Evolutionary conservation across 1,140 invertebrate genomes (phyloP), one percentile per base, ranked within the genome.

Genomic region (Heterodera carotae): DNA sequence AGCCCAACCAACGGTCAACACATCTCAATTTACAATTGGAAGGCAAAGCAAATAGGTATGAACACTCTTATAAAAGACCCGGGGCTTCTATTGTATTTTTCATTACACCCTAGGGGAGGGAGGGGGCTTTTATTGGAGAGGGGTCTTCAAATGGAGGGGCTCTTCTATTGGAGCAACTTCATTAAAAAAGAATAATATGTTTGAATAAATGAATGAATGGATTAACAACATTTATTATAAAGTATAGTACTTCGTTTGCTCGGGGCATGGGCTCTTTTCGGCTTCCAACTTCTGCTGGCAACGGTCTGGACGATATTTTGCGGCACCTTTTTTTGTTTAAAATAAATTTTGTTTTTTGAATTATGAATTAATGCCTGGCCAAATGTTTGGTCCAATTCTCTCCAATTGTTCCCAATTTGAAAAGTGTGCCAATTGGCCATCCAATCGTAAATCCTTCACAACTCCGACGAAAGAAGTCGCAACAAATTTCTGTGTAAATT

Each of bases 371-470:
- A 56, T n/a, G n/a, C 85, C 85, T 25, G 86, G 80, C 48, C 75
- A 27, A 53, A 86, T 83, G 53, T 76, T 69, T 15, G 29, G 43
- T 18, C 86, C 86, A 64, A 81, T 64, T 64, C 79, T 76, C 36
- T 86, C 86, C n/a, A 85, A 53, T 18, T 74, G 60, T 34, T 85
- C 76, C 33, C 79, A 78, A 15, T 85, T 74, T 15, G 84, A 86
- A 48, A 86, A 87, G 69, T 86, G 79, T 22, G 86, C 59, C 5
- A 82, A 56, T 36, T 76, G 77, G 68, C 67, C 77, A 64, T 86
- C 81, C 15, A 88, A 43, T 5, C 76, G 29, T 22, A 86, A 69
- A 80, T 86, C 84, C 31, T 76, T 60, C 22, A 88, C 70, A 68
- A 84, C 87, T 36, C 86, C 85, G 33, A 69, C 72, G 62, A 82